A percentile compares a stretch with the other conserved stretches of the same genome.
Evolutionary conservation across 2,888 invertebrate genomes (phyloP).

Genomic region (Nebria brevicollis): DNA sequence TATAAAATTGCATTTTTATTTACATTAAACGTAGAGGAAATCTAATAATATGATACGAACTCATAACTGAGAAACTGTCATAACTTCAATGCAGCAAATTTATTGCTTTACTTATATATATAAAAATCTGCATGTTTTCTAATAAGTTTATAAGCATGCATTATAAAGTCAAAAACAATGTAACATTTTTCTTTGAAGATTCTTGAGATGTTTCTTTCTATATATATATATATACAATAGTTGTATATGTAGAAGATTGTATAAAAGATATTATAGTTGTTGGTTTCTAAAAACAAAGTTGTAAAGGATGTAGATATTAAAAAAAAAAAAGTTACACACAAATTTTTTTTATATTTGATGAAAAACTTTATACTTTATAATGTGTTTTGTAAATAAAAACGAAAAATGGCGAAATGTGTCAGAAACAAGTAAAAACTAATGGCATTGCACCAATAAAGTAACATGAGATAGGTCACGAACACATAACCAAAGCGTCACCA

Average conservation of each 20-base stretch:
- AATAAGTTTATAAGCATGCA: too few relatives aligned
- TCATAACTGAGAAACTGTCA: too few relatives aligned
- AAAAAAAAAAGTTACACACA: background rate
- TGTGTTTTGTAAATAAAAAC: background rate
- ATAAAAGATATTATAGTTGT: background rate
- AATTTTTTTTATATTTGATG: background rate
- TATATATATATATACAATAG: background rate
- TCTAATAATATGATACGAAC: too few relatives aligned
- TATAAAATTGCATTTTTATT: too few relatives aligned
- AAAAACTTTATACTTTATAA: background rate
- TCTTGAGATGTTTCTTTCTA: background rate
- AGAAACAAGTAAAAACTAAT: background rate
- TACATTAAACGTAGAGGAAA: too few relatives aligned
- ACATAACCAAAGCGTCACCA: background rate
- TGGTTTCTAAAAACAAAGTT: background rate
- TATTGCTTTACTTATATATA: too few relatives aligned
- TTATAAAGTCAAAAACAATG: too few relatives aligned
- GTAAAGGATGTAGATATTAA: too few relatives aligned
- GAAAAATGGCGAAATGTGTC: conserved; percentile 10
- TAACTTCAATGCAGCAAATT: too few relatives aligned
- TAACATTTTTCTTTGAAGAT: too few relatives aligned
- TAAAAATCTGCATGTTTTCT: too few relatives aligned
- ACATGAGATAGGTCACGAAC: conserved; percentile 13
- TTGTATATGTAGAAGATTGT: background rate
- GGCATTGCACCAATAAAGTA: conserved; percentile 2